Percentiles rank a stretch among this genome's conserved stretches.
Evolutionary conservation across 2,797 vertebrate genomes (phyloP).

Genomic region (Sarcoramphus papa): DNA sequence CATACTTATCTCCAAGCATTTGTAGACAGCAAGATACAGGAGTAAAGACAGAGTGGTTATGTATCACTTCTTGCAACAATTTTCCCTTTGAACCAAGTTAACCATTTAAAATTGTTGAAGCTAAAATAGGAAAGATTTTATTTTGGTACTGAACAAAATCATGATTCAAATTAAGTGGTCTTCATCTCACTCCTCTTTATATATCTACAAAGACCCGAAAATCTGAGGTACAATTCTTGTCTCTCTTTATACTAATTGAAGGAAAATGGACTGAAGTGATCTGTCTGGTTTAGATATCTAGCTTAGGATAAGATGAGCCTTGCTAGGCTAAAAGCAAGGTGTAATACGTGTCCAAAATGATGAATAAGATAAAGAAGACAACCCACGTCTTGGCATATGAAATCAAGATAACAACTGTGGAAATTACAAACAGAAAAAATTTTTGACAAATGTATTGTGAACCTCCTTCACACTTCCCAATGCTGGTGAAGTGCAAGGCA

Average conservation of each 20-base stretch:
- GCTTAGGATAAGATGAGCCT: background rate
- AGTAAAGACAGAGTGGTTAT: background rate
- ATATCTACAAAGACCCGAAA: background rate
- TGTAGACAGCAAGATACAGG: background rate
- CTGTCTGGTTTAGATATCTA: background rate
- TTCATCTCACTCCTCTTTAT: background rate
- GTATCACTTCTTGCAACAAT: background rate
- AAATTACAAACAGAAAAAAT: background rate
- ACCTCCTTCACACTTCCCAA: background rate
- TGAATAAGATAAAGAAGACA: background rate
- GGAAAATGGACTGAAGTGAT: background rate
- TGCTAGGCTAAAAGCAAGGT: background rate
- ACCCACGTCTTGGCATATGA: background rate
- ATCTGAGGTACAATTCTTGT: background rate
- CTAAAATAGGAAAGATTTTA: background rate
- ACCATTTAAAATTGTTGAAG: background rate
- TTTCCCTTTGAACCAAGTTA: background rate
- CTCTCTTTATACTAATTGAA: background rate
- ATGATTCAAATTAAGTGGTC: background rate
- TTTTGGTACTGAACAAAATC: background rate
- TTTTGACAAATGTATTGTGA: background rate
- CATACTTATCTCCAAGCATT: background rate
- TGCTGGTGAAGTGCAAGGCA: background rate
- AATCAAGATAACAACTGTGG: background rate
- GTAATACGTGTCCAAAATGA: background rate